Evolutionary conservation across 2,113 vertebrate species (phyloP).

Genomic region (Silurus meridionalis): DNA sequence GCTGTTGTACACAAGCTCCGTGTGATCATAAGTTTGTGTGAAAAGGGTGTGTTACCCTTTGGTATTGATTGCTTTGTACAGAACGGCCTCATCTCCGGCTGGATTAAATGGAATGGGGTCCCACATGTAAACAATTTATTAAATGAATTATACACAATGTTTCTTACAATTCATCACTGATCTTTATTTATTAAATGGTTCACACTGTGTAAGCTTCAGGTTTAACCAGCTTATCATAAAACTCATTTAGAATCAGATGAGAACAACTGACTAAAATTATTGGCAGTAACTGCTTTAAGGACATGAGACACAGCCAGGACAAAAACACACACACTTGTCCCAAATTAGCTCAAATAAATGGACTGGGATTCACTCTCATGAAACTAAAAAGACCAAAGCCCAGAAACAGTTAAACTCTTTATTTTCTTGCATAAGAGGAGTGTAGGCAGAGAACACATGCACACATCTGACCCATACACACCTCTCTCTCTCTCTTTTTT

Average conservation of each 20-base stretch:
- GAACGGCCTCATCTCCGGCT: slow-evolving; percentile 74
- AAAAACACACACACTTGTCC: not conserved
- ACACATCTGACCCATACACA: slow-evolving; percentile 33
- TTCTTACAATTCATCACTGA: no score
- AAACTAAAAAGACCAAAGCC: not conserved
- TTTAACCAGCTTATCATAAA: no score
- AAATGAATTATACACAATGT: not conserved
- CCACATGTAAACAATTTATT: slow-evolving; percentile 10
- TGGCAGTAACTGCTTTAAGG: no score
- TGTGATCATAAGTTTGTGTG: not conserved
- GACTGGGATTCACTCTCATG: not conserved
- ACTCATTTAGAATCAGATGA: no score
- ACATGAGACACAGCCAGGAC: no score
- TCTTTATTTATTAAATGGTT: no score
- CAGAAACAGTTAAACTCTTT: not conserved
- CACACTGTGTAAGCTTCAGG: no score
- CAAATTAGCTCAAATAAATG: not conserved
- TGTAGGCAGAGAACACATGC: slow-evolving; percentile 35
- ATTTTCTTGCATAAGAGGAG: slow-evolving; percentile 16
- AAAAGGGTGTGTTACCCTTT: slow-evolving; percentile 71
- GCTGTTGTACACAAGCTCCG: not conserved
- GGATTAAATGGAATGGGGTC: slow-evolving; percentile 75
- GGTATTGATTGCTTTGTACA: slow-evolving; percentile 87
- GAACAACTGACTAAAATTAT: no score
- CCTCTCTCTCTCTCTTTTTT: not conserved